phyloP scores from a whole-genome alignment of 2,888 invertebrate species.

The Lydus trimaculatus region DNA sequence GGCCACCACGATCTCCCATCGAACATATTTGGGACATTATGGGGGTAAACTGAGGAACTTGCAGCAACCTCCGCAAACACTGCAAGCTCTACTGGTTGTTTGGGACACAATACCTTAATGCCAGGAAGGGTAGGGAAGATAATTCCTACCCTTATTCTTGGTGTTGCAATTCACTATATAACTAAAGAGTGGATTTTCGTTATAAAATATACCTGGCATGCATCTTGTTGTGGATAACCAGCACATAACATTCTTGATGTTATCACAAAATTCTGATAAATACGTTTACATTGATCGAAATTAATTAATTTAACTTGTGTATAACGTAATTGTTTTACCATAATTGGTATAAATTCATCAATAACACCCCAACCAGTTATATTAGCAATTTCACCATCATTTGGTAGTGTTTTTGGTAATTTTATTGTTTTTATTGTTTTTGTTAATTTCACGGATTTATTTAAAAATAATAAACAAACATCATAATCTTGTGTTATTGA shows the following conservation, averaged over 20 bases:
- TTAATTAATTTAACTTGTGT: slow-evolving; percentile 14
- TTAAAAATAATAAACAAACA: slow-evolving; percentile 15
- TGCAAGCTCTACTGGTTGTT: no score
- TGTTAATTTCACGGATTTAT: background rate
- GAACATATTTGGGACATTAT: no score
- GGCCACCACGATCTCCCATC: no score
- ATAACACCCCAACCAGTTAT: slow-evolving; percentile 23
- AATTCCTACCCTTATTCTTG: no score
- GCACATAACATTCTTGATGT: slow-evolving; percentile 25
- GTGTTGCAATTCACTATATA: no score
- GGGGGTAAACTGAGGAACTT: no score
- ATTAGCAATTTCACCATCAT: slow-evolving; percentile 14
- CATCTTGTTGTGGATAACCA: slow-evolving; percentile 16
- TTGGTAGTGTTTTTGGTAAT: slow-evolving; percentile 2
- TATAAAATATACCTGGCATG: slow-evolving; percentile 9
- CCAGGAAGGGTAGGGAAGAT: no score
- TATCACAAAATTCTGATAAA: background rate
- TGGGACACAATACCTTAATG: no score
- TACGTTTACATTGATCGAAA: slow-evolving; percentile 1
- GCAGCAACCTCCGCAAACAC: no score
- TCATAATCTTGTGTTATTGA: slow-evolving; percentile 16
- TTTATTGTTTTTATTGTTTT: slow-evolving; percentile 11
- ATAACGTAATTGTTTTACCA: background rate
- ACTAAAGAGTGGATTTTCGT: no score
- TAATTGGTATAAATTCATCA: background rate